These are phyloP conservation scores for Rostratula benghalensis DNA, from an alignment of 2,113 vertebrate species.

Conservation along the genomic window DNA sequence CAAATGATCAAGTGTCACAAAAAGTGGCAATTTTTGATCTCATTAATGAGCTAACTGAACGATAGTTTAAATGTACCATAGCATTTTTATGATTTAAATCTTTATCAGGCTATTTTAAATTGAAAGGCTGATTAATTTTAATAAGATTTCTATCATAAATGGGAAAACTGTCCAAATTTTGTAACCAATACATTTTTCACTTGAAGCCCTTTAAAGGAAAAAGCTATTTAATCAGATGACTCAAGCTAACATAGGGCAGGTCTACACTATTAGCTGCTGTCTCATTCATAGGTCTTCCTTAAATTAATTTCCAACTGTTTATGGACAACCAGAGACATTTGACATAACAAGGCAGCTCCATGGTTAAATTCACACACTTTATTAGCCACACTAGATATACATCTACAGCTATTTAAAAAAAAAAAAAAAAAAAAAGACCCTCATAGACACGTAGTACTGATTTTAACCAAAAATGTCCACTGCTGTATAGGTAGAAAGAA, in stretches of 20 bases:
- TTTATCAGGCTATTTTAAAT: conserved; percentile 31
- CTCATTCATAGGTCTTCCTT: neutral
- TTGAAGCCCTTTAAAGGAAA: neutral
- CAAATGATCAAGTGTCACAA: conserved; percentile 54
- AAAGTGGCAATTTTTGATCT: conserved; percentile 50
- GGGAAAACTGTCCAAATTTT: conserved; percentile 51
- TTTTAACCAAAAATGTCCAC: neutral
- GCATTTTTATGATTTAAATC: conserved; percentile 52
- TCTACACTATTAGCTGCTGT: neutral
- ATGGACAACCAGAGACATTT: neutral
- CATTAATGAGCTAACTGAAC: conserved; percentile 44
- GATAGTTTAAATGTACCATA: conserved; percentile 40
- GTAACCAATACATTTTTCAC: conserved; percentile 41
- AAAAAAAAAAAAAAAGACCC: neutral
- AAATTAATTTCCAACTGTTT: neutral
- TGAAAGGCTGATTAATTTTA: conserved; percentile 51
- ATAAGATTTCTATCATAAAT: conserved; percentile 47
- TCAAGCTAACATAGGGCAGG: neutral
- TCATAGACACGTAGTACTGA: neutral
- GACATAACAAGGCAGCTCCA: neutral
- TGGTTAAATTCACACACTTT: neutral
- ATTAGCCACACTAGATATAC: neutral
- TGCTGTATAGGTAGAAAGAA: neutral
- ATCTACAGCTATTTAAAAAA: neutral
- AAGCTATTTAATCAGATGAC: conserved; percentile 11